Base-by-base conservation (phyloP, 1,140 invertebrate genomes). In the Lepidurus apus region DNA sequence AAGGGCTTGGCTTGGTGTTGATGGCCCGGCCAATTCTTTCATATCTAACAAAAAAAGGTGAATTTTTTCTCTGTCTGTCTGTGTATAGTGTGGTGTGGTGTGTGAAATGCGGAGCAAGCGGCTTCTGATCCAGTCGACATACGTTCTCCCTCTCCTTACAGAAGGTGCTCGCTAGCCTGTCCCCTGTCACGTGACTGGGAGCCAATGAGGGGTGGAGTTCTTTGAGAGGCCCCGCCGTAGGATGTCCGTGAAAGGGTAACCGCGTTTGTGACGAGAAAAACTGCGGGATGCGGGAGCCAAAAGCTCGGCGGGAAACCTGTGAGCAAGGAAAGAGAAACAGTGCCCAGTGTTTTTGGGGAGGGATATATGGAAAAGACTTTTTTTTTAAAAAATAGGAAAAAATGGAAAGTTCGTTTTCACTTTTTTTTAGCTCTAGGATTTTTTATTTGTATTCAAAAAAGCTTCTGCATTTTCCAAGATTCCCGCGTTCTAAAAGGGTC, bases 201-300 rank as follows among this genome's bases (percentile, higher is more conserved):
- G 21, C 53, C 53, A 65, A 65, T 65, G 21, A 65, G 21, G 13
- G 53, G 53, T n/a, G 45, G 8, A 65, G 21, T 65, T 65, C 21
- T 21, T 65, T 65, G 7, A 7, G 17, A 65, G 10, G 53, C 9
- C 53, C 17, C 17, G 53, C 53, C 7, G 1, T 65, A 65, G 53
- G 53, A 65, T n/a, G 53, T 65, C 53, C 53, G 53, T 65, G 53
- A 65, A 65, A 65, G 53, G 53, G 53, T 65, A 65, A 65, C 53
- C 53, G 53, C 53, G 53, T 65, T 65, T 65, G 53, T 21, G 17
- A 65, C 4, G 53, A 65, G 53, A 21, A 65, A 65, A 21, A 65
- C 53, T 9, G 53, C 53, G 53, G 53, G 53, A 65, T 65, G 53
- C 13, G 53, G 53, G 53, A 65, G 53, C 53, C 53, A 65, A 65